Conservation (phyloP, 64 coral and sea anemone species). For the Platygyra sinensis region DNA sequence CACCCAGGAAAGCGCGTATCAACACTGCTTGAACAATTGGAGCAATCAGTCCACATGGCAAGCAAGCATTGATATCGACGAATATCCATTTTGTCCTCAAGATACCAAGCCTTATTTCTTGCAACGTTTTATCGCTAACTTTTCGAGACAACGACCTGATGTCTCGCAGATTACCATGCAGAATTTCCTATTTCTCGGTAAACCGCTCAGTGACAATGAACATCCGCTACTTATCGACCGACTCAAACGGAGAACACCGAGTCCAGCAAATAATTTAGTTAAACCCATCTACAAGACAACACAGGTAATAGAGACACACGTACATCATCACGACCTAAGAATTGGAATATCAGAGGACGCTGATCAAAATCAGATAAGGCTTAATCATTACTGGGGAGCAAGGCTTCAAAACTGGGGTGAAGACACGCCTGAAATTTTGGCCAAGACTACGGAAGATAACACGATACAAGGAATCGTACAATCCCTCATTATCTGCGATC, state of each 20-base stretch:
- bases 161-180: slow-evolving; percentile 74
- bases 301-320: slow-evolving; percentile 8
- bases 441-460: slow-evolving; percentile 51
- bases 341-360: slow-evolving; percentile 18
- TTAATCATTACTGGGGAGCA: slow-evolving; percentile 87
- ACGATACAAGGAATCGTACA: slow-evolving; percentile 23
- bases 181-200: slow-evolving; percentile 85
- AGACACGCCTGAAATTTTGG: slow-evolving; percentile 65
- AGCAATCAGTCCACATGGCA: slow-evolving; percentile 74
- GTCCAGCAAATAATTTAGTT: slow-evolving; percentile 60
- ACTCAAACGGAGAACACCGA: slow-evolving; percentile 55
- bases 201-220: slow-evolving; percentile 54
- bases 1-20: slow-evolving; percentile 79
- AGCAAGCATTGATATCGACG: slow-evolving; percentile 79
- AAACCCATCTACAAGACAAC: slow-evolving; percentile 80
- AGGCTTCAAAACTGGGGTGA: slow-evolving; percentile 79
- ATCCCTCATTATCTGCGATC: not conserved
- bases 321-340: slow-evolving; percentile 65
- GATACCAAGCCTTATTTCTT: slow-evolving; percentile 70
- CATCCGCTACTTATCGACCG: slow-evolving; percentile 69
- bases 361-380: not conserved
- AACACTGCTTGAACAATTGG: slow-evolving; percentile 54
- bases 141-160: slow-evolving; percentile 10
- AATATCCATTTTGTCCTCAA: slow-evolving; percentile 80
- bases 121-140: slow-evolving; percentile 52